Evolutionary conservation across 2,113 vertebrate species (phyloP), one percentile per base, ranked within the genome.

Genomic region (Vulpes vulpes): DNA sequence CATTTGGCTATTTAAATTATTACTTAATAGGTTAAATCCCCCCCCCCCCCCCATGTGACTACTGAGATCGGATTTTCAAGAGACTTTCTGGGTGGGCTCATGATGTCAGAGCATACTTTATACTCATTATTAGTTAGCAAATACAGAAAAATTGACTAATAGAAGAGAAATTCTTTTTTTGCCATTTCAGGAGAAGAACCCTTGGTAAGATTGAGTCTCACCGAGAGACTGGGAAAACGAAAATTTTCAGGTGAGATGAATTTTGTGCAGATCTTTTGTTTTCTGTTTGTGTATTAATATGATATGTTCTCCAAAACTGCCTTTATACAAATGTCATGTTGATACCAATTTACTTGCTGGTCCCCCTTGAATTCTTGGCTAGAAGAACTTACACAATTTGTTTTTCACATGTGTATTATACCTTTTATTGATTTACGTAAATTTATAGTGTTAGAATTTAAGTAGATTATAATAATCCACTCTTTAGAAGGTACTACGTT

Each of bases 141-240:
- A 91, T 91, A 76, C 11, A 78, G 43, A 96, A 85, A 96, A 81
- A 76, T 86, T 67, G 22, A 4, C 20, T 94, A 59, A 73, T 55
- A 2, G 14, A 95, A 76, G 64, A 96, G 57, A 90, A 78, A 91
- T 93, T 88, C 22, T 93, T 3, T 92, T 96, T 96, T 97, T 81
- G 9, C 25, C 86, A 2, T 95, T 97, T 89, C 57, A 99, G 98
- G 98, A 95, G 99, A 99, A 69, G 98, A 99, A 23, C 97, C 98
- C 1, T 96, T 96, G 86, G 98, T 99, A 98, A 98, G 95, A 30
- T 32, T 99, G 89, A 99, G 97, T 27, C 93, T 99, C 89, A 87
- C 98, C 0, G 99, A 99, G 82, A 98, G 99, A 80, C 97, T 99
- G 23, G 99, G 99, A 0, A 99, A 98, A 93, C 98, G 98, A 79